Percentiles rank a stretch among this genome's conserved stretches.
Conservation (phyloP, 1,140 invertebrate genomes). For the Wasmannia auropunctata region DNA sequence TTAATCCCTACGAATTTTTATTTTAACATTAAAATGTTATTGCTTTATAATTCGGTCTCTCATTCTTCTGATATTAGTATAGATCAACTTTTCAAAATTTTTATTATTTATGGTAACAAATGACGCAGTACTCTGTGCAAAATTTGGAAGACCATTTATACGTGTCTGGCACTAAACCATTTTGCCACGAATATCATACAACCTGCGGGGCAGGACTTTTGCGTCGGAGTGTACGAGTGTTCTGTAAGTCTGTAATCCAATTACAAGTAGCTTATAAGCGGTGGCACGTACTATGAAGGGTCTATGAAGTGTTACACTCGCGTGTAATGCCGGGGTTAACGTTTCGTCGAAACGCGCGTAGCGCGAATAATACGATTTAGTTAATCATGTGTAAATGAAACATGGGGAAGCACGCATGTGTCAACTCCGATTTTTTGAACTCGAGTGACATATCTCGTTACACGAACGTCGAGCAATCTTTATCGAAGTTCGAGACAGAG, state of each 20-base stretch:
- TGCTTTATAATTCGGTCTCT: neutral
- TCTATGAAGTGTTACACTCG: constrained; percentile 56
- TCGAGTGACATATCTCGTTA: neutral
- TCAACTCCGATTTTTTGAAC: constrained; percentile 8
- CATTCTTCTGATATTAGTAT: neutral
- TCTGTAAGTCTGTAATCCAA: constrained; percentile 68
- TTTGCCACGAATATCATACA: neutral
- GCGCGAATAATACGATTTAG: constrained; percentile 68
- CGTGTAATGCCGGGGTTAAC: constrained; percentile 59
- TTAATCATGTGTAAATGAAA: constrained; percentile 61
- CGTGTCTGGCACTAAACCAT: neutral
- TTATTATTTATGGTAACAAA: neutral
- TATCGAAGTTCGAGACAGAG: neutral
- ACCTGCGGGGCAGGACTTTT: neutral
- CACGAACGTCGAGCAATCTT: neutral
- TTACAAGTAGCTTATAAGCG: constrained; percentile 65
- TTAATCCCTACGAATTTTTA: neutral
- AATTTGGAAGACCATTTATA: neutral
- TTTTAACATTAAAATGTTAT: neutral
- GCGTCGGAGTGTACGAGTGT: constrained; percentile 56
- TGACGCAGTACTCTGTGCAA: neutral
- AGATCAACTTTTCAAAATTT: neutral
- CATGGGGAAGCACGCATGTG: neutral
- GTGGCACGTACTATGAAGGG: constrained; percentile 25
- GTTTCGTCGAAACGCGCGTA: constrained; percentile 14